Base-by-base conservation (phyloP, 2,888 invertebrate species). In the Odontomyia ornata region DNA sequence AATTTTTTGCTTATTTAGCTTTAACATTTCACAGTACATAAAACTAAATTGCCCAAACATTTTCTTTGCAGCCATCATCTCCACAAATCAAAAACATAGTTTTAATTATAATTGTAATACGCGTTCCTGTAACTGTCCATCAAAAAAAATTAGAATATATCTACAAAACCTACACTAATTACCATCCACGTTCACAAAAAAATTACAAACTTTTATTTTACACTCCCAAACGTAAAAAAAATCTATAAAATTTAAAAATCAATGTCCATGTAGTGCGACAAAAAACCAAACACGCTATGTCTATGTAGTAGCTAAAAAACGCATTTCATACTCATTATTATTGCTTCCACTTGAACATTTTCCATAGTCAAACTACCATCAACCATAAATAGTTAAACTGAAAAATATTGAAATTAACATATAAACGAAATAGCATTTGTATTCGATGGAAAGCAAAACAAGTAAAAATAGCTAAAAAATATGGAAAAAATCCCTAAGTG, bases 401-500 rank as follows among this genome's bases (percentile, higher is more conserved):
- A 18, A 36, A 65, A 36, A 36, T 15, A n/a, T 65, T n/a, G 23
- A 69, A 46, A 65, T 43, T 43, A n/a, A n/a, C n/a, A 64, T n/a
- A 18, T 36, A 36, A 36, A 15, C 46, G 23, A 47, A 18, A 5
- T 47, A 69, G 69, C 69, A 69, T 69, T 69, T 73, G 21, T 57
- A 73, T 57, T 73, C 18, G 36, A 72, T 28, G 36, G 25, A 15
- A 52, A 71, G 27, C n/a, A 71, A 43, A 21, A 60, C 27, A 57
- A 43, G 13, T 18, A 15, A 73, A 43, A 46, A 57, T 21, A 60
- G n/a, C 43, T 57, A 43, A 56, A n/a, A n/a, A 27, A 72, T 23
- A 73, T 73, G 73, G 25, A 60, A 72, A 69, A 52, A 73, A 60
- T 60, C 73, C 73, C 73, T 73, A 73, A 73, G 73, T 73, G 73